A percentile compares a stretch with the other conserved stretches of the same genome.
Conservation (phyloP, 2,888 invertebrate genomes). For the Platerodrilus igneus region DNA sequence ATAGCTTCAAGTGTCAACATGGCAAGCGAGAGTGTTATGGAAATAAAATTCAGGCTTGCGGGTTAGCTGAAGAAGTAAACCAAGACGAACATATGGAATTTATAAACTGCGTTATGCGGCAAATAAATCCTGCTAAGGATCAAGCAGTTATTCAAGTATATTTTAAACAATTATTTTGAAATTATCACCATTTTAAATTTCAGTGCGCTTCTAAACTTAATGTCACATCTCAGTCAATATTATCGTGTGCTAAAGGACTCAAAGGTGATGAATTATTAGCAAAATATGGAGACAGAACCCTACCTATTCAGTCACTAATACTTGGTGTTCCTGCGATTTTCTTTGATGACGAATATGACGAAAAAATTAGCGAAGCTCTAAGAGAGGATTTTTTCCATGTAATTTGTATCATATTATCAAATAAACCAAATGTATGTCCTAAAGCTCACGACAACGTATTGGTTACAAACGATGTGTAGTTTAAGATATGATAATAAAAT, state of each 20-base stretch:
- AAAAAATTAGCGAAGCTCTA: slow-evolving; percentile 22
- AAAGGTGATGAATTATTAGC: slow-evolving; percentile 43
- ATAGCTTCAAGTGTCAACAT: slow-evolving; percentile 49
- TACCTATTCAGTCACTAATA: slow-evolving; percentile 36
- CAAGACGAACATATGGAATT: slow-evolving; percentile 34
- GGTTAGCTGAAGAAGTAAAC: slow-evolving; percentile 39
- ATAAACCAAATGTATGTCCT: slow-evolving; percentile 8
- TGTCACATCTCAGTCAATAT: slow-evolving; percentile 33
- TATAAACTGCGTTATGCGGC: slow-evolving; percentile 47
- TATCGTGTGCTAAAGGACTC: slow-evolving; percentile 35
- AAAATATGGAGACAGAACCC: slow-evolving; percentile 42
- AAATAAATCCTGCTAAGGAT: slow-evolving; percentile 25
- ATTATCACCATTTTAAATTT: slow-evolving; percentile 18
- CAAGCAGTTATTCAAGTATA: slow-evolving; percentile 27
- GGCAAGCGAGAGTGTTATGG: slow-evolving; percentile 49
- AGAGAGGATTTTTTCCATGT: slow-evolving; percentile 29
- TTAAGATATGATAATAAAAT: no score
- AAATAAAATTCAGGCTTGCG: slow-evolving; percentile 51
- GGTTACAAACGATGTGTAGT: no score
- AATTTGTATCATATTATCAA: slow-evolving; percentile 22
- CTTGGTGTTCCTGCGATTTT: slow-evolving; percentile 47
- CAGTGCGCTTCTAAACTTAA: slow-evolving; percentile 43
- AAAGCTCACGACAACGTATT: no score
- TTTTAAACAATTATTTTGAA: not conserved
- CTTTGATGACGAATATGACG: slow-evolving; percentile 41